phyloP scores from a whole-genome alignment of 2,888 invertebrate genomes.

The Atrina japonica region DNA sequence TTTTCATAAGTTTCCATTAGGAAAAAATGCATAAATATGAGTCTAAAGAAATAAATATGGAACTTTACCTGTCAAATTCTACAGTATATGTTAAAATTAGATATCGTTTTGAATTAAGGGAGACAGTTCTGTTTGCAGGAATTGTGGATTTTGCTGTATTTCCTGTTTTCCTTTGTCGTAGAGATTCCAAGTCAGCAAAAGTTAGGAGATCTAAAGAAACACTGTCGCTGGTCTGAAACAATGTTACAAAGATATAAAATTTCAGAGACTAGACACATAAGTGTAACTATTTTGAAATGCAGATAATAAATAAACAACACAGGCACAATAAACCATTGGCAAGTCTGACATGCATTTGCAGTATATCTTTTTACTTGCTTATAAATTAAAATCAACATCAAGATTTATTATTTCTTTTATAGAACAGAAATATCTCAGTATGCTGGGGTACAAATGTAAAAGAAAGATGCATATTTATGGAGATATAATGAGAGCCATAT shows the following conservation, averaged over 20 bases:
- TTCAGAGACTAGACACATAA: neutral
- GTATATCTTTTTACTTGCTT: too few relatives aligned
- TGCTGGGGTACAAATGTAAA: too few relatives aligned
- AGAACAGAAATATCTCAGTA: too few relatives aligned
- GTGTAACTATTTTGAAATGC: neutral
- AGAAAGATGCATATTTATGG: too few relatives aligned
- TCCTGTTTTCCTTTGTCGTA: constrained; percentile 76
- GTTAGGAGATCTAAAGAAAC: constrained; percentile 79
- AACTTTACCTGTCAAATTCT: constrained; percentile 80
- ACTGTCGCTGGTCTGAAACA: constrained; percentile 76
- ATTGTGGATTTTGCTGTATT: constrained; percentile 56
- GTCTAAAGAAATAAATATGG: too few relatives aligned
- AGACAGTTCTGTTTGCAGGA: constrained; percentile 61
- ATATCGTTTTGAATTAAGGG: constrained; percentile 77
- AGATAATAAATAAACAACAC: neutral
- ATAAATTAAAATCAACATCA: too few relatives aligned
- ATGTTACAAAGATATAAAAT: neutral
- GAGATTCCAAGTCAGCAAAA: constrained; percentile 77
- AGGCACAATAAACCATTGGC: neutral
- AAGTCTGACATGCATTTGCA: too few relatives aligned
- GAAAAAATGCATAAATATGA: too few relatives aligned
- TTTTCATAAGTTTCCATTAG: too few relatives aligned
- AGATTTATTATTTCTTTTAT: too few relatives aligned
- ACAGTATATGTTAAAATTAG: constrained; percentile 80
- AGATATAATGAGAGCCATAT: too few relatives aligned